Evolutionary conservation across 2,113 vertebrate genomes (phyloP).

Genomic region (Casuarius casuarius): DNA sequence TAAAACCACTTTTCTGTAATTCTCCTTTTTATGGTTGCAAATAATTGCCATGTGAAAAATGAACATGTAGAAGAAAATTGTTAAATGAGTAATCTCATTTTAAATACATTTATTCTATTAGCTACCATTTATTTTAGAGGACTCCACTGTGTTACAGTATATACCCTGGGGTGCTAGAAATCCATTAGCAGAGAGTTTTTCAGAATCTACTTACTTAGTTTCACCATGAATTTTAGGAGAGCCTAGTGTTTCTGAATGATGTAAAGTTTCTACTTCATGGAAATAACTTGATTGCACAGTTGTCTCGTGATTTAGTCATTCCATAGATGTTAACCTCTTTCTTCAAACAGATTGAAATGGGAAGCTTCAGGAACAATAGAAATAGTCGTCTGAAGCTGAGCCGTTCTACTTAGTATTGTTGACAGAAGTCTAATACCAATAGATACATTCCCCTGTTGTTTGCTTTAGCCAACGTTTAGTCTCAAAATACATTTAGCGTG

Average conservation of each 20-base stretch:
- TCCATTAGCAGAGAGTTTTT: neutral
- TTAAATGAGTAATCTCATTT: slow-evolving; percentile 3
- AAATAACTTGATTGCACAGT: neutral
- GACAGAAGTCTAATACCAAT: neutral
- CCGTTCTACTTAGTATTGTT: neutral
- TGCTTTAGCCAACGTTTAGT: neutral
- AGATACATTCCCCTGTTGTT: neutral
- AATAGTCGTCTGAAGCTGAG: neutral
- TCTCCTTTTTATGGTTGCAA: neutral
- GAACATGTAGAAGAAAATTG: neutral
- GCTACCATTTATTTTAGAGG: neutral
- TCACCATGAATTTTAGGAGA: neutral
- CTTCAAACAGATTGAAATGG: neutral
- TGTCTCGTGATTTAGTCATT: neutral
- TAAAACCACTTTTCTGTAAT: slow-evolving; percentile 21
- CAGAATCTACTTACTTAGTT: neutral
- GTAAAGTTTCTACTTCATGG: neutral
- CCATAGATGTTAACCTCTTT: neutral
- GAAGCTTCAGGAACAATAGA: neutral
- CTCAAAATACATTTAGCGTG: neutral
- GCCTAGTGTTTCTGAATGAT: neutral
- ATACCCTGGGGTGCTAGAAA: neutral
- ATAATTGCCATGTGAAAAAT: slow-evolving; percentile 41
- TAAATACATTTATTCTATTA: slow-evolving; percentile 19
- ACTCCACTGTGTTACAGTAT: neutral